A percentile compares a stretch with the other conserved stretches of the same genome.
Evolutionary conservation across 2,888 invertebrate genomes (phyloP).

Genomic region (Chirona hameri): DNA sequence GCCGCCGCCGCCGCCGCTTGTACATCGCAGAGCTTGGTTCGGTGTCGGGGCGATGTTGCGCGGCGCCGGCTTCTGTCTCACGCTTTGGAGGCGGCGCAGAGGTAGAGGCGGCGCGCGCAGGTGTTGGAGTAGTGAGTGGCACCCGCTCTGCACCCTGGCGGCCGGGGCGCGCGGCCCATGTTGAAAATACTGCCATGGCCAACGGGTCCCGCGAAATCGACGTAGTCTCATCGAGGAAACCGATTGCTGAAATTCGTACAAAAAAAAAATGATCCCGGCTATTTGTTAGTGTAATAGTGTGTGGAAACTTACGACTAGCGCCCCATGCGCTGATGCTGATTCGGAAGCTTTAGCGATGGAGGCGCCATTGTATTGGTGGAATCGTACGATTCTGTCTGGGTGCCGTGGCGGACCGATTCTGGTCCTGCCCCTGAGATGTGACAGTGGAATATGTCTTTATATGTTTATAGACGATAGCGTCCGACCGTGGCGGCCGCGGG

Average conservation of each 20-base stretch:
- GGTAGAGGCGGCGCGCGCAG: not conserved
- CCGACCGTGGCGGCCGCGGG: not conserved
- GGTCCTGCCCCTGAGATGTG: not conserved
- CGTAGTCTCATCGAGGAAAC: not conserved
- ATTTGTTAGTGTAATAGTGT: not conserved
- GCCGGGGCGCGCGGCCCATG: not conserved
- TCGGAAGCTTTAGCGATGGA: not conserved
- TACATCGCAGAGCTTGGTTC: not conserved
- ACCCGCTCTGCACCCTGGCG: not conserved
- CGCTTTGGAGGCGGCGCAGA: not conserved
- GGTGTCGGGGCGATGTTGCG: not conserved
- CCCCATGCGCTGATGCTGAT: not conserved
- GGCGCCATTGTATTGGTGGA: not conserved
- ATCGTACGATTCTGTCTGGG: not conserved
- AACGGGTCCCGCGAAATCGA: not conserved
- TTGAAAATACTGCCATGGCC: not conserved
- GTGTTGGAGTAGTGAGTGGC: not conserved
- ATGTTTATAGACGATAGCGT: not conserved
- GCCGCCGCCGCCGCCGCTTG: not conserved
- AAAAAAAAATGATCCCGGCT: not conserved
- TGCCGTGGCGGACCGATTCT: not conserved
- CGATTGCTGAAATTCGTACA: constrained; percentile 14
- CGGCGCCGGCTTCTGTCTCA: not conserved
- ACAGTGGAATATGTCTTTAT: not conserved
- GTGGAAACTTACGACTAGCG: not conserved